Percentiles rank a stretch among this genome's conserved stretches.
These are phyloP conservation scores for Xenopus borealis DNA, from an alignment of 2,113 vertebrate genomes.

Conservation along the genomic window DNA sequence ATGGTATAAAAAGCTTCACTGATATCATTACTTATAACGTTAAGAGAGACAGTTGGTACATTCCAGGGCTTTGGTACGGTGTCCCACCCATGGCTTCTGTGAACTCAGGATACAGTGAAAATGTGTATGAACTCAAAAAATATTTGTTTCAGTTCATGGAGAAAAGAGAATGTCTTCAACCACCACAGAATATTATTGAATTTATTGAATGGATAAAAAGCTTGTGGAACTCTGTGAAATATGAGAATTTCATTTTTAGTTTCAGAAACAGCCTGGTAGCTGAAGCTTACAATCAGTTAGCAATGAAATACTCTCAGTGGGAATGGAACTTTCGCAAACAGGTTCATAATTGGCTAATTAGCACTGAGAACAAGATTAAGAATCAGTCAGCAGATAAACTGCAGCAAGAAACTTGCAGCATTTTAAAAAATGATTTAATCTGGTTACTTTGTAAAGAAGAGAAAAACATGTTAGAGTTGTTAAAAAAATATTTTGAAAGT, in stretches of 20 bases:
- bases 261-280: constrained; percentile 35
- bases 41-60: constrained; percentile 37
- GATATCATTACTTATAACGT: constrained; percentile 55
- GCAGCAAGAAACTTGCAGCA: neutral
- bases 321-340: constrained; percentile 51
- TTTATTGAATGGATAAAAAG: constrained; percentile 53
- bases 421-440: constrained; percentile 52
- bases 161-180: constrained; percentile 26
- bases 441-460: constrained; percentile 48
- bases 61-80: constrained; percentile 59
- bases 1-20: constrained; percentile 44
- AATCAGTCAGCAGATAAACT: constrained; percentile 22
- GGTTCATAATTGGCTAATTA: constrained; percentile 56
- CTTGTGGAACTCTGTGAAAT: constrained; percentile 45
- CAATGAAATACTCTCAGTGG: constrained; percentile 49
- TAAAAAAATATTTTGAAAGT: constrained; percentile 49
- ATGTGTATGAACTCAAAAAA: constrained; percentile 57
- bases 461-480: constrained; percentile 6
- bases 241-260: constrained; percentile 33
- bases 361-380: constrained; percentile 51
- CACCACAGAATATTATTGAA: constrained; percentile 50
- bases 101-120: constrained; percentile 51
- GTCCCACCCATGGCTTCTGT: constrained; percentile 50
- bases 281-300: constrained; percentile 40
- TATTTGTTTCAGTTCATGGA: constrained; percentile 53